Evolutionary conservation across 64 coral and sea anemone species (phyloP).

Genomic region (Acropora tenuis): DNA sequence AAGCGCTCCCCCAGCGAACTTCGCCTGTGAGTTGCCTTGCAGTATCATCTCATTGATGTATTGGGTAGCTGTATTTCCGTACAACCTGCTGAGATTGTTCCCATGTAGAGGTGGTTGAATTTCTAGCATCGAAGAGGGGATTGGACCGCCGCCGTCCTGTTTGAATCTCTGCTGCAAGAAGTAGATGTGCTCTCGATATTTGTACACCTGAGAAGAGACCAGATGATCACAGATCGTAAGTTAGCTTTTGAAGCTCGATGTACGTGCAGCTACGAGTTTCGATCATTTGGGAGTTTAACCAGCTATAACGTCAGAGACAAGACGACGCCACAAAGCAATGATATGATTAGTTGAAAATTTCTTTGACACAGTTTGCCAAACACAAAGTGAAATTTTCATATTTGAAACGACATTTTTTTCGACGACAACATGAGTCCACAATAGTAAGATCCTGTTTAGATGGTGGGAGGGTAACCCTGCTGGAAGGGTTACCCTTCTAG

Average conservation of each 20-base stretch:
- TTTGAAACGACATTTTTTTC: too few relatives aligned
- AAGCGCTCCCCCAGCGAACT: conserved; percentile 65
- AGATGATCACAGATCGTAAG: not conserved
- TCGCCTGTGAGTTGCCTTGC: conserved; percentile 60
- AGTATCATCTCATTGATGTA: conserved; percentile 92
- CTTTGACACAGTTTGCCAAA: too few relatives aligned
- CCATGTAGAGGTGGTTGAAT: conserved; percentile 43
- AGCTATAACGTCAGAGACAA: too few relatives aligned
- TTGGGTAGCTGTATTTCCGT: conserved; percentile 90
- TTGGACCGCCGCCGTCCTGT: conserved; percentile 57
- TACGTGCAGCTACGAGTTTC: too few relatives aligned
- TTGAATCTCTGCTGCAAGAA: conserved; percentile 91
- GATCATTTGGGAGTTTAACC: too few relatives aligned
- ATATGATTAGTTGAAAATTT: too few relatives aligned
- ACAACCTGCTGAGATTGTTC: conserved; percentile 77
- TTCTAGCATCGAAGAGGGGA: conserved; percentile 6
- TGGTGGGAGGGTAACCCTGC: too few relatives aligned
- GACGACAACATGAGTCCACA: too few relatives aligned
- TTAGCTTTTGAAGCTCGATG: not conserved
- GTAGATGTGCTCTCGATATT: conserved; percentile 96
- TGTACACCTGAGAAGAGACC: conserved; percentile 80
- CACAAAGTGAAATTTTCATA: too few relatives aligned
- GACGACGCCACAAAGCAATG: too few relatives aligned
- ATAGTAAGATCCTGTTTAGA: too few relatives aligned
- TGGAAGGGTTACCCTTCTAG: too few relatives aligned